These are phyloP conservation scores for Scrobipalpa atriplicella DNA, from an alignment of 2,888 invertebrate genomes.

Conservation along the genomic window DNA sequence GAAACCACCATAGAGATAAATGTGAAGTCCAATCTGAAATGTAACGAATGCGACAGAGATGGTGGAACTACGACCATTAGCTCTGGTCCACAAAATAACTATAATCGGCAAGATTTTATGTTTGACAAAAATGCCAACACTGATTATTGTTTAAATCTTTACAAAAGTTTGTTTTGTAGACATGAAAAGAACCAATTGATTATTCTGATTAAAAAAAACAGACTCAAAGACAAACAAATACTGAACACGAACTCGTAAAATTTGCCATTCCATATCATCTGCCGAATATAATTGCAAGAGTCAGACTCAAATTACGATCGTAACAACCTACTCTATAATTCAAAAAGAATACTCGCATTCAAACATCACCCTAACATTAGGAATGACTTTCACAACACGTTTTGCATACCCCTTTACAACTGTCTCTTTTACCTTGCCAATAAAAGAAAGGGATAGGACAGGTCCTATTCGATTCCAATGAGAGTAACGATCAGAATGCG, in stretches of 20 bases:
- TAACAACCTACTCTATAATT: slow-evolving; percentile 24
- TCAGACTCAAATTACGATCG: slow-evolving; percentile 22
- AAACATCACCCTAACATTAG: slow-evolving; percentile 60
- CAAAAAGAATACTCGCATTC: slow-evolving; percentile 49
- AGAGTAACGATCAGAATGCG: slow-evolving; percentile 77
- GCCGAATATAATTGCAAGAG: slow-evolving; percentile 19
- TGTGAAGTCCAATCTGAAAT: too few species aligned
- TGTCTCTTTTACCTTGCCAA: slow-evolving; percentile 37
- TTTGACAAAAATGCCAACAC: too few species aligned
- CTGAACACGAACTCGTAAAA: neutral
- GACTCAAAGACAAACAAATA: neutral
- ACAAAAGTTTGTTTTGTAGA: neutral
- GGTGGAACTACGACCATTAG: too few species aligned
- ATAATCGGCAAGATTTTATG: too few species aligned
- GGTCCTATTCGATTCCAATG: slow-evolving; percentile 64
- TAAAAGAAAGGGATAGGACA: slow-evolving; percentile 22
- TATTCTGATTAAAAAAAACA: slow-evolving; percentile 6
- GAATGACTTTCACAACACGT: slow-evolving; percentile 66
- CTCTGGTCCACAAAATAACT: too few species aligned
- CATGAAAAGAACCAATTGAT: neutral
- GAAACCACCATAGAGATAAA: too few species aligned
- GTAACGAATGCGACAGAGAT: too few species aligned
- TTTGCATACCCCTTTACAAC: slow-evolving; percentile 50
- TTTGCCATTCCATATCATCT: slow-evolving; percentile 16
- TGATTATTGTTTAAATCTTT: too few species aligned